phyloP scores from a whole-genome alignment of 2,888 invertebrate species.

The Charanyca ferruginea region DNA sequence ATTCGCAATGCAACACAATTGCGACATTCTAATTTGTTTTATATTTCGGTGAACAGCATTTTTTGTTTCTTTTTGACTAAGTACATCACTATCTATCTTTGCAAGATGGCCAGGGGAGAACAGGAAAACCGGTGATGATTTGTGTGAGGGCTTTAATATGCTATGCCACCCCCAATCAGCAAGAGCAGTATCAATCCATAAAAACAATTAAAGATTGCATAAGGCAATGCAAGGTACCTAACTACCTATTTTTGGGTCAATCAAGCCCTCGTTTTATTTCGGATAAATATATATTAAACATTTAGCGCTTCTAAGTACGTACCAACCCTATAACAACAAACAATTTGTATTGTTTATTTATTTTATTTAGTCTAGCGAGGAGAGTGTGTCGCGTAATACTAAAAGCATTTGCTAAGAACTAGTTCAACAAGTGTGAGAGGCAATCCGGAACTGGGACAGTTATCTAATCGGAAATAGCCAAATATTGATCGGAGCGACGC shows the following conservation, averaged over 20 bases:
- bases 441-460: slow-evolving; percentile 70
- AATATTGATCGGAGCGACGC: slow-evolving; percentile 59
- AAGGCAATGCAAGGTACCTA: background rate
- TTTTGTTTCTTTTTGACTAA: background rate
- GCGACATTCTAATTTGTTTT: slow-evolving; percentile 26
- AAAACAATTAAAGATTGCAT: background rate
- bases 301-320: slow-evolving; percentile 17
- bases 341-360: slow-evolving; percentile 33
- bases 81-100: background rate
- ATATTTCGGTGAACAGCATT: background rate
- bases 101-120: background rate
- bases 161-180: background rate
- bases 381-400: slow-evolving; percentile 49
- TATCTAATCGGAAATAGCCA: slow-evolving; percentile 70
- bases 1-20: slow-evolving; percentile 23
- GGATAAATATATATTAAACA: slow-evolving; percentile 10
- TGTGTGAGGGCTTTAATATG: background rate
- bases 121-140: background rate
- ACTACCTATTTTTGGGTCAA: background rate
- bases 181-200: background rate
- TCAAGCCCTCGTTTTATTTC: slow-evolving; percentile 3
- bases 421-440: slow-evolving; percentile 63
- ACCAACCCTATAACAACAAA: slow-evolving; percentile 3
- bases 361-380: slow-evolving; percentile 31
- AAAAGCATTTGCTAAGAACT: slow-evolving; percentile 43